These are phyloP conservation scores for Notolepis coatsorum DNA, from an alignment of 2,797 vertebrate species.

Conservation along the genomic window DNA sequence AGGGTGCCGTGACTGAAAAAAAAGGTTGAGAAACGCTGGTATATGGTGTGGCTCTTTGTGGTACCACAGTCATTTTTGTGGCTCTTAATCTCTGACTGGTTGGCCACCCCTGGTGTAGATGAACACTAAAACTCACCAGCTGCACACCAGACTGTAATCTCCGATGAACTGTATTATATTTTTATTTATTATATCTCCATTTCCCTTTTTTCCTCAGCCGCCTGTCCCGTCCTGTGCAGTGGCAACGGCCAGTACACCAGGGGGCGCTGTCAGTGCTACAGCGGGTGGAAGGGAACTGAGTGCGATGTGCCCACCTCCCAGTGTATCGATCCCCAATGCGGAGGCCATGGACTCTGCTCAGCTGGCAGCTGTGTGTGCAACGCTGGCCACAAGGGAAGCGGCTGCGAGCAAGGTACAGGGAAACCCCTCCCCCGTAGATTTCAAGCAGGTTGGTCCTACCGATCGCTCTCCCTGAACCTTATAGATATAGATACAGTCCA, in stretches of 20 bases:
- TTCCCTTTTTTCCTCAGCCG: slow-evolving; percentile 80
- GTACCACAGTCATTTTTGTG: too few relatives aligned
- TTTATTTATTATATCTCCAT: neutral
- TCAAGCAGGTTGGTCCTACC: slow-evolving; percentile 24
- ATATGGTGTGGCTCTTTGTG: too few relatives aligned
- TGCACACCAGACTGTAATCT: too few relatives aligned
- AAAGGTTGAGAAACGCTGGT: too few relatives aligned
- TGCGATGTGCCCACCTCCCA: slow-evolving; percentile 92
- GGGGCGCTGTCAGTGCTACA: slow-evolving; percentile 97
- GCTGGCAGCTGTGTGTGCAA: slow-evolving; percentile 95
- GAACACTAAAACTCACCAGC: too few relatives aligned
- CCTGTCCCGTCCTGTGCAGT: slow-evolving; percentile 95
- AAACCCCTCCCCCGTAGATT: slow-evolving; percentile 3
- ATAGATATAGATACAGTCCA: slow-evolving; percentile 52
- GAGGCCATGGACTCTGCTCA: slow-evolving; percentile 92
- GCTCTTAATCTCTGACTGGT: too few relatives aligned
- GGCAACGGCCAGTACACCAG: slow-evolving; percentile 97
- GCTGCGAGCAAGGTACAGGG: slow-evolving; percentile 92
- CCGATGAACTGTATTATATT: neutral
- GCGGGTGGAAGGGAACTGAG: slow-evolving; percentile 98
- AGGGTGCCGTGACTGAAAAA: too few relatives aligned
- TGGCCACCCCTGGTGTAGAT: too few relatives aligned
- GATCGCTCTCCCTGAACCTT: slow-evolving; percentile 31
- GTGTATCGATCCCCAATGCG: slow-evolving; percentile 93
- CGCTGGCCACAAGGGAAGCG: slow-evolving; percentile 93